Percentiles rank a stretch among this genome's conserved stretches.
Evolutionary conservation across 37 sponge, comb jelly and placozoan genomes (phyloP).

Genomic region (Aplysina aerophoba): DNA sequence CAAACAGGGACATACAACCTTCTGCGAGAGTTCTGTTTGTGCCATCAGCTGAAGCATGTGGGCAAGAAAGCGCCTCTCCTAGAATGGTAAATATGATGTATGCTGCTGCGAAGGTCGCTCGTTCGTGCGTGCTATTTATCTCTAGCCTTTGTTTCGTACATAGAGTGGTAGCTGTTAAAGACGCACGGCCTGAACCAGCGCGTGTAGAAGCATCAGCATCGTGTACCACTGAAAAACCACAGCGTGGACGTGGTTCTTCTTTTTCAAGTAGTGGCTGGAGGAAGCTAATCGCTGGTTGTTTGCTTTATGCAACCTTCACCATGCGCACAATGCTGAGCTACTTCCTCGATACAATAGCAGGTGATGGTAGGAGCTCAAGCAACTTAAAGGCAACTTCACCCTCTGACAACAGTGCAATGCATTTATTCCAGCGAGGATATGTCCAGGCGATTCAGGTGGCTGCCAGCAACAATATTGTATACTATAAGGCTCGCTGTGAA

Average conservation of each 20-base stretch:
- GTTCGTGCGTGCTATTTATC: neutral
- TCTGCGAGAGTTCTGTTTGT: constrained; percentile 25
- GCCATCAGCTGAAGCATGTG: constrained; percentile 6
- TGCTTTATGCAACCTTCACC: constrained; percentile 8
- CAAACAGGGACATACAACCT: constrained; percentile 19
- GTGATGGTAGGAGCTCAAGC: constrained; percentile 18
- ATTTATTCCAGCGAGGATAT: constrained; percentile 22
- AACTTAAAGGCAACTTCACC: constrained; percentile 25
- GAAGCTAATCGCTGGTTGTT: constrained; percentile 25
- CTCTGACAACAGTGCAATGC: constrained; percentile 30
- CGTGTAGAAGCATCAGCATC: neutral
- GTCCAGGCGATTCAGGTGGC: constrained; percentile 21
- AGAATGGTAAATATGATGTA: neutral
- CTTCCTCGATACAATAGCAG: constrained; percentile 29
- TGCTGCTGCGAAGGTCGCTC: neutral
- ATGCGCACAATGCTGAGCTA: constrained; percentile 22
- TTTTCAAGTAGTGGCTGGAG: neutral
- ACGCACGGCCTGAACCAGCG: neutral
- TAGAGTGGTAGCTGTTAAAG: constrained; percentile 24
- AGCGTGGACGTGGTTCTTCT: neutral
- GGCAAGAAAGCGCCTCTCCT: neutral
- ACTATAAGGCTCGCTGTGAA: constrained; percentile 31
- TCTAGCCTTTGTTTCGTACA: constrained; percentile 1
- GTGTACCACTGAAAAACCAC: neutral
- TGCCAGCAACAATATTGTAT: neutral